phyloP scores from a whole-genome alignment of 1,140 invertebrate species.

The Mactra quadrangularis region DNA sequence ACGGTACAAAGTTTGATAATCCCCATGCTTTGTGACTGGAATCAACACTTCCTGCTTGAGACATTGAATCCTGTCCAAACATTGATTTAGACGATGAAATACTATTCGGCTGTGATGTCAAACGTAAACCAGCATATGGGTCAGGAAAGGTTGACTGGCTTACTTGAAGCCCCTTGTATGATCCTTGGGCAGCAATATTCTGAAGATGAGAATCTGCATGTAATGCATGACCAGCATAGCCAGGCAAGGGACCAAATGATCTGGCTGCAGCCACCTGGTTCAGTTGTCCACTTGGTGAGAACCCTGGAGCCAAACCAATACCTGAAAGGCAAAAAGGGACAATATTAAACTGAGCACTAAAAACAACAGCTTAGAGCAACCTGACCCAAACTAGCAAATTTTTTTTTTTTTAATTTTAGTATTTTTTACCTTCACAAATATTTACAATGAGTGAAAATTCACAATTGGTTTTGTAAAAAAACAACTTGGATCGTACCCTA shows the following conservation, averaged over 20 bases:
- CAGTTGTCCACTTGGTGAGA: conserved; percentile 55
- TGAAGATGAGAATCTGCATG: conserved; percentile 69
- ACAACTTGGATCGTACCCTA: too few relatives aligned
- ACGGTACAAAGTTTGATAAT: conserved; percentile 69
- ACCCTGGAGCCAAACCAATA: conserved; percentile 67
- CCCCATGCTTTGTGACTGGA: conserved; percentile 66
- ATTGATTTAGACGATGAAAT: conserved; percentile 35
- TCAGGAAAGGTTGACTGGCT: conserved; percentile 62
- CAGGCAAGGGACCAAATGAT: conserved; percentile 67
- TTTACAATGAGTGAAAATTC: too few relatives aligned
- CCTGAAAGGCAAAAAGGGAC: conserved; percentile 60
- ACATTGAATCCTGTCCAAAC: conserved; percentile 40
- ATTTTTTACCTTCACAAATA: too few relatives aligned
- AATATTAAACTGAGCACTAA: not conserved
- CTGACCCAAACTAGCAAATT: not conserved
- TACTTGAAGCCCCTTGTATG: conserved; percentile 68
- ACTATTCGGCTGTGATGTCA: conserved; percentile 40
- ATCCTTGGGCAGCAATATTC: conserved; percentile 61
- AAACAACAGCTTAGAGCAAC: not conserved
- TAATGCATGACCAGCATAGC: conserved; percentile 68
- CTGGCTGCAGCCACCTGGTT: conserved; percentile 49
- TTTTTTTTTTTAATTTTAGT: too few relatives aligned
- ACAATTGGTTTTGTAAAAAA: too few relatives aligned
- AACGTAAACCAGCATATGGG: conserved; percentile 36
- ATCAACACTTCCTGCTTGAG: conserved; percentile 50